These are phyloP conservation scores for Coccyzus lansbergi DNA, from an alignment of 2,797 vertebrate species.

Conservation along the genomic window DNA sequence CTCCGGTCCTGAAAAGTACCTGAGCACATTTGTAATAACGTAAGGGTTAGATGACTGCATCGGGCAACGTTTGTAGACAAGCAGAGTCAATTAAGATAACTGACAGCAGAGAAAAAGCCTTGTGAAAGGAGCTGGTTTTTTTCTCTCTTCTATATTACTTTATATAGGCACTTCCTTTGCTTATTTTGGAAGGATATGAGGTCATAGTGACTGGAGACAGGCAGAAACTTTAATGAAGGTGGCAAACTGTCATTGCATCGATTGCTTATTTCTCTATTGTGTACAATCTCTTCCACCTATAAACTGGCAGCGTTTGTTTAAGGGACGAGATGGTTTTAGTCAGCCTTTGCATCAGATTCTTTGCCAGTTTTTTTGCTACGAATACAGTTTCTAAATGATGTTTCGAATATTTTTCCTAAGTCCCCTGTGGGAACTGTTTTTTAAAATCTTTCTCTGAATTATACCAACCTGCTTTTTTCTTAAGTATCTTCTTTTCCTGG, in stretches of 20 bases:
- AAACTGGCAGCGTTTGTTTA: neutral
- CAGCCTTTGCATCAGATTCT: neutral
- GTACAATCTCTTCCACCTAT: neutral
- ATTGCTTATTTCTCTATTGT: neutral
- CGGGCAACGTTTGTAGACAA: neutral
- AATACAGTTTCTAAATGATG: neutral
- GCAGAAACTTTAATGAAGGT: neutral
- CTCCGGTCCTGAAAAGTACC: neutral
- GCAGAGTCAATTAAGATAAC: neutral
- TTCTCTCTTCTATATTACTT: neutral
- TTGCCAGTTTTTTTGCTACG: neutral
- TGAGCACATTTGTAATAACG: neutral
- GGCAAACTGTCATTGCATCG: neutral
- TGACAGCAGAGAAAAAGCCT: neutral
- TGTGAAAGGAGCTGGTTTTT: neutral
- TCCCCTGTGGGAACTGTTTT: neutral
- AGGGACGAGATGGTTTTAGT: neutral
- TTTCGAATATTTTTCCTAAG: neutral
- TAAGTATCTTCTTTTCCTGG: neutral
- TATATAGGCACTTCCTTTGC: neutral
- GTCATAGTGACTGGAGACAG: slow-evolving; percentile 9
- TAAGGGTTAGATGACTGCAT: neutral
- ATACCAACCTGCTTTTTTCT: neutral
- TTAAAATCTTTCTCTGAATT: neutral
- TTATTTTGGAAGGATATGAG: slow-evolving; percentile 10